These are phyloP conservation scores for Habrosyne pyritoides DNA, from an alignment of 2,888 invertebrate species.

Conservation along the genomic window DNA sequence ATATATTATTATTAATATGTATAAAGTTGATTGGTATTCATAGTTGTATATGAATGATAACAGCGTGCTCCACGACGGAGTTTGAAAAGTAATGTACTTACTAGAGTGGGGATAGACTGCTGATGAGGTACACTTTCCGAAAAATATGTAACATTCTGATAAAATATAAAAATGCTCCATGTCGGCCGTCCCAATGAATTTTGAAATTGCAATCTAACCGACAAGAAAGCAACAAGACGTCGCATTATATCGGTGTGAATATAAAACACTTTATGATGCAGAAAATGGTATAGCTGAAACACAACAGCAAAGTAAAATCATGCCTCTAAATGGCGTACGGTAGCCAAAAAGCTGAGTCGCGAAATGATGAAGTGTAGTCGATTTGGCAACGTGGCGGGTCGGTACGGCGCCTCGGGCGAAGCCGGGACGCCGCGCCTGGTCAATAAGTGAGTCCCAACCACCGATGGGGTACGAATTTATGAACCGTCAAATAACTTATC, in stretches of 20 bases:
- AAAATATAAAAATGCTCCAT: background rate
- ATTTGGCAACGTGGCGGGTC: constrained; percentile 72
- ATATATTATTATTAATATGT: too few relatives aligned
- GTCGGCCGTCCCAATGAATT: background rate
- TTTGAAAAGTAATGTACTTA: too few relatives aligned
- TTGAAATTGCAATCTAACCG: background rate
- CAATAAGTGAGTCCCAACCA: constrained; percentile 50
- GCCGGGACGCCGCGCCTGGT: constrained; percentile 53
- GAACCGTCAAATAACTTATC: constrained; percentile 82
- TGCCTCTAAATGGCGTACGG: constrained; percentile 61
- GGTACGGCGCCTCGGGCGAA: constrained; percentile 61
- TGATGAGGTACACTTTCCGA: too few relatives aligned
- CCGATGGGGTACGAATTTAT: constrained; percentile 74
- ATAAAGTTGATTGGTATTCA: too few relatives aligned
- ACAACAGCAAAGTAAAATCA: constrained; percentile 57
- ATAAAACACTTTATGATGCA: constrained; percentile 57
- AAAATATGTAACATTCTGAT: too few relatives aligned
- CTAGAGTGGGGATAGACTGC: too few relatives aligned
- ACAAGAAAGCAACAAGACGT: constrained; percentile 10
- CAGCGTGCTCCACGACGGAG: too few relatives aligned
- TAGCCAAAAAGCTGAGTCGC: constrained; percentile 68
- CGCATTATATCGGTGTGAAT: background rate
- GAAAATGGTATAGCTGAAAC: constrained; percentile 66
- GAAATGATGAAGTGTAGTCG: constrained; percentile 66
- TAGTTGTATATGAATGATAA: too few relatives aligned